Base-by-base conservation (phyloP, 2,888 invertebrate species). In the Trachelus stipa region DNA sequence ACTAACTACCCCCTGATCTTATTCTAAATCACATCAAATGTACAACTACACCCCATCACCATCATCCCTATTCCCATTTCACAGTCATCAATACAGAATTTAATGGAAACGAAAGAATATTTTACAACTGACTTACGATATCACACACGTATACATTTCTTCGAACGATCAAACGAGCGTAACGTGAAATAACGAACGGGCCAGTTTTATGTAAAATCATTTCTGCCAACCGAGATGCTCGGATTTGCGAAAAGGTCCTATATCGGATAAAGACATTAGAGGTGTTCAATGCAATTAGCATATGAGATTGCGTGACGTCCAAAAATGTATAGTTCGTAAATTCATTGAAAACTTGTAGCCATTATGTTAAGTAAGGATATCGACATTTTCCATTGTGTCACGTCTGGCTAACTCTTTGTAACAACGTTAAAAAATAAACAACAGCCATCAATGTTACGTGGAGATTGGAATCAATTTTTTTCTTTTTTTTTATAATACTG, bases 1-100 rank as follows among this genome's bases (percentile, higher is more conserved):
- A 78, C 83, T 88, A 89, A 90, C 87, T 90, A 89, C 89, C 87
- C 85, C 23, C 78, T 84, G 86, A 85, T 84, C 85, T 87, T 86
- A 86, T 88, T 87, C 84, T 85, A 86, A 83, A 87, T 83, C 83
- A 86, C 88, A 86, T 87, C 85, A 86, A 86, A 87, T 87, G 88
- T 89, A 88, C 87, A 89, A 89, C 84, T 88, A 85, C 83, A 85
- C 9, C 23, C 56, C 34, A 31, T 71, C 56, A 88, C 87, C 84
- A 86, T 84, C 86, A 33, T 85, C 86, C 86, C 83, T 84, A 83
- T 83, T 84, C 83, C 84, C 84, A 84, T 85, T 84, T 85, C 85
- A 85, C 84, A 85, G 34, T 71, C 83, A 84, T 86, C 80, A 83
- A 85, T 87, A 85, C 86, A 86, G 83, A 84, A 87, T 85, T 85